Evolutionary conservation across 2,797 vertebrate species (phyloP).

Genomic region (Sebastes dallii): DNA sequence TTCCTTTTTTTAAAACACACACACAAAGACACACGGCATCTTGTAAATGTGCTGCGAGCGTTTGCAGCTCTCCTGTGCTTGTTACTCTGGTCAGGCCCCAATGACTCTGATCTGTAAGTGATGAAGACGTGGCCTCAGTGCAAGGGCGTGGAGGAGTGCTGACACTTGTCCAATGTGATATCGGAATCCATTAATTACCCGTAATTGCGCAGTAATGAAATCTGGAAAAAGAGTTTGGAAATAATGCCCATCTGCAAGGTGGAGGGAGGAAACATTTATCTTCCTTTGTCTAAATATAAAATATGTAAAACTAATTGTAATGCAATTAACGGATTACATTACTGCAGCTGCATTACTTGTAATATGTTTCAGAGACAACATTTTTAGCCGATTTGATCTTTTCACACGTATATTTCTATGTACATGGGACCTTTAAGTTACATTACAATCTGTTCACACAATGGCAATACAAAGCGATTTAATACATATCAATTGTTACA

Average conservation of each 20-base stretch:
- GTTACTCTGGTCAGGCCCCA: conserved; percentile 44
- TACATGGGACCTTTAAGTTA: too few species aligned
- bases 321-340: background rate
- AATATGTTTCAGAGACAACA: background rate
- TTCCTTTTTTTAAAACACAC: conserved; percentile 21
- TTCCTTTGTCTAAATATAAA: background rate
- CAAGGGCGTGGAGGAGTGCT: conserved; percentile 22
- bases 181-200: conserved; percentile 29
- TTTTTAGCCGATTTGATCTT: background rate
- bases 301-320: background rate
- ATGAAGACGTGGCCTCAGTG: conserved; percentile 44
- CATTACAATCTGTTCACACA: too few species aligned
- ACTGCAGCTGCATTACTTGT: background rate
- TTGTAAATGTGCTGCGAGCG: conserved; percentile 6
- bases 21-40: conserved; percentile 13
- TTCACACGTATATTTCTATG: background rate
- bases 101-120: conserved; percentile 40
- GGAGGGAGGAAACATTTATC: background rate
- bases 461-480: too few species aligned
- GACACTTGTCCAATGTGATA: conserved; percentile 31
- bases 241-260: background rate
- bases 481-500: too few species aligned
- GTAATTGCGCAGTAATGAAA: conserved; percentile 48
- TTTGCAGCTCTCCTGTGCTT: conserved; percentile 28
- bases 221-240: conserved; percentile 11